phyloP scores from a whole-genome alignment of 2,113 vertebrate species.

The Acrocephalus arundinaceus region DNA sequence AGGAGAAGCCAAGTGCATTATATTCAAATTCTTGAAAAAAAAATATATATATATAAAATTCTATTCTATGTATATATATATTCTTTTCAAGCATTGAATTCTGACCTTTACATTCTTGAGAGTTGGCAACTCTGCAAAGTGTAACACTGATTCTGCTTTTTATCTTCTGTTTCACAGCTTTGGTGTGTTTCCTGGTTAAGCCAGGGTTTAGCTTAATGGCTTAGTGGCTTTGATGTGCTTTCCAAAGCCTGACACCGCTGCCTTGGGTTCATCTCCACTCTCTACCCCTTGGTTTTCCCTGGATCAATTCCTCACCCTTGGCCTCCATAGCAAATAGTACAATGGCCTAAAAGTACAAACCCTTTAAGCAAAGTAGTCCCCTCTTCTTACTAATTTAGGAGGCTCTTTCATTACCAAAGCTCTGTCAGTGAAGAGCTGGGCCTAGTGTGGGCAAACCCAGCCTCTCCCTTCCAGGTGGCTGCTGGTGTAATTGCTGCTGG shows the following conservation, averaged over 20 bases:
- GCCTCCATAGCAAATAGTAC: background rate
- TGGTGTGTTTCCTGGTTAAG: background rate
- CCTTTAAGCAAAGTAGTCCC: background rate
- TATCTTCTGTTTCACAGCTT: background rate
- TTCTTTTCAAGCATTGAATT: background rate
- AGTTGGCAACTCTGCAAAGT: background rate
- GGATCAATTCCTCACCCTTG: background rate
- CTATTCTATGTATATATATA: too few relatives aligned
- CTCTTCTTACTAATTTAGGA: background rate
- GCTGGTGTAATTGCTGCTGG: background rate
- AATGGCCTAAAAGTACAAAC: background rate
- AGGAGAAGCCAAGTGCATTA: background rate
- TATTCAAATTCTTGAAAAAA: background rate
- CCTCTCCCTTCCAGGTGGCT: background rate
- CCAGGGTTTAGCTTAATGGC: background rate
- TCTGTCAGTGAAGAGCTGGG: background rate
- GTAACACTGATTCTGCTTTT: background rate
- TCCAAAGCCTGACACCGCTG: accelerated
- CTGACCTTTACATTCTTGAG: background rate
- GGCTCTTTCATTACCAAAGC: background rate
- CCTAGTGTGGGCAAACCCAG: background rate
- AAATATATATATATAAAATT: too few relatives aligned
- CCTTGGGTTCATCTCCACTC: too few relatives aligned
- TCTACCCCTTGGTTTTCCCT: background rate
- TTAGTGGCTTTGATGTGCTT: background rate